A percentile compares a stretch with the other conserved stretches of the same genome.
Conservation (phyloP, 2,113 vertebrate species). For the Phaetusa simplex region DNA sequence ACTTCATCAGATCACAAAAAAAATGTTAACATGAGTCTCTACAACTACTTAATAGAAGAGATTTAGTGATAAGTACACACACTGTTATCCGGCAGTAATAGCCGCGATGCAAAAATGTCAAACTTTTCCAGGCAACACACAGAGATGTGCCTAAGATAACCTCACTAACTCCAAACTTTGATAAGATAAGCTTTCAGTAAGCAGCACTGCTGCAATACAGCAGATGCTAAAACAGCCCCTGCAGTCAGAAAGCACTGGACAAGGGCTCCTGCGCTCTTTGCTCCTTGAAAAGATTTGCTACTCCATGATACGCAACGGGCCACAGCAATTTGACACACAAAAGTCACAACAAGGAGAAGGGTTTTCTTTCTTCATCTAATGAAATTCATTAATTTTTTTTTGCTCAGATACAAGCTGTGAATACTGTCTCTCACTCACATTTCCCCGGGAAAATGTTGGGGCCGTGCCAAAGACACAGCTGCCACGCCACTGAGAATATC, state of each 20-base stretch:
- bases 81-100: neutral
- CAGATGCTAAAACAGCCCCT: neutral
- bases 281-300: neutral
- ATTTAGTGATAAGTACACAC: neutral
- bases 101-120: neutral
- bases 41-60: neutral
- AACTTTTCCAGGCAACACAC: neutral
- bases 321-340: neutral
- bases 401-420: neutral
- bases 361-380: neutral
- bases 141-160: conserved; percentile 5
- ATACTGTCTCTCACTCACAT: neutral
- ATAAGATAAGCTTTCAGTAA: conserved; percentile 2
- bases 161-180: neutral
- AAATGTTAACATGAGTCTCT: neutral
- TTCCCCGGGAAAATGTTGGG: neutral
- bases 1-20: neutral
- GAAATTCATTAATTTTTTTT: neutral
- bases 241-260: neutral
- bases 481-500: neutral
- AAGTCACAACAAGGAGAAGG: neutral
- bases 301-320: neutral
- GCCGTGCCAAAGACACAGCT: neutral
- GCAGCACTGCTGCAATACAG: neutral
- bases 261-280: neutral